Evolutionary conservation across 2,888 invertebrate species (phyloP).

Genomic region (Spodoptera exigua): DNA sequence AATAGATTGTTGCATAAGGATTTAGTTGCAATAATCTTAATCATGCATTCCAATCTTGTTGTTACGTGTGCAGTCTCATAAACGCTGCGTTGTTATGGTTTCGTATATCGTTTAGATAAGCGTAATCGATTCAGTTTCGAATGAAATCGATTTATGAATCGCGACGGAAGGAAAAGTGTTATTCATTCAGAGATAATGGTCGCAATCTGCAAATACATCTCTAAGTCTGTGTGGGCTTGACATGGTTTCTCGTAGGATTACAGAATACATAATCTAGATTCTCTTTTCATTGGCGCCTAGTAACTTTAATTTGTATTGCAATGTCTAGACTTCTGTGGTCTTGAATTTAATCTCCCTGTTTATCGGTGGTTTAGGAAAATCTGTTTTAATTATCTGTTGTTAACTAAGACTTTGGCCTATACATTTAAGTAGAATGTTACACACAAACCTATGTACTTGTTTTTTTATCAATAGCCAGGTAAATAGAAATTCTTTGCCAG

Average conservation of each 20-base stretch:
- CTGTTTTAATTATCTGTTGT: too few relatives aligned
- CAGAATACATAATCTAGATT: slow-evolving; percentile 26
- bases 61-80: slow-evolving; percentile 40
- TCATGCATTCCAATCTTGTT: slow-evolving; percentile 20
- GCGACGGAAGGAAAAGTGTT: slow-evolving; percentile 20
- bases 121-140: slow-evolving; percentile 32
- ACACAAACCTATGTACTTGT: too few relatives aligned
- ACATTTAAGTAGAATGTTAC: too few relatives aligned
- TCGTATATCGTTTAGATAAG: slow-evolving; percentile 35
- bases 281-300: slow-evolving; percentile 31
- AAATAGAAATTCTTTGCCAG: too few relatives aligned
- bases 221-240: slow-evolving; percentile 17
- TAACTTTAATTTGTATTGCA: neutral
- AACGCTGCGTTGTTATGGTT: slow-evolving; percentile 34
- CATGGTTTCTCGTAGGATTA: slow-evolving; percentile 18
- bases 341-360: slow-evolving; percentile 15
- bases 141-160: slow-evolving; percentile 23
- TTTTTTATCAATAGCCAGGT: too few relatives aligned
- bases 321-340: slow-evolving; percentile 1
- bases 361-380: slow-evolving; percentile 9
- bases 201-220: slow-evolving; percentile 36
- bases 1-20: slow-evolving; percentile 16
- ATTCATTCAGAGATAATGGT: slow-evolving; percentile 20
- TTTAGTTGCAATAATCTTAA: slow-evolving; percentile 33
- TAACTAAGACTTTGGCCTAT: too few relatives aligned